A percentile compares a stretch with the other conserved stretches of the same genome.
phyloP scores from a whole-genome alignment of 2,888 invertebrate genomes.

The Ectemnius cavifrons region DNA sequence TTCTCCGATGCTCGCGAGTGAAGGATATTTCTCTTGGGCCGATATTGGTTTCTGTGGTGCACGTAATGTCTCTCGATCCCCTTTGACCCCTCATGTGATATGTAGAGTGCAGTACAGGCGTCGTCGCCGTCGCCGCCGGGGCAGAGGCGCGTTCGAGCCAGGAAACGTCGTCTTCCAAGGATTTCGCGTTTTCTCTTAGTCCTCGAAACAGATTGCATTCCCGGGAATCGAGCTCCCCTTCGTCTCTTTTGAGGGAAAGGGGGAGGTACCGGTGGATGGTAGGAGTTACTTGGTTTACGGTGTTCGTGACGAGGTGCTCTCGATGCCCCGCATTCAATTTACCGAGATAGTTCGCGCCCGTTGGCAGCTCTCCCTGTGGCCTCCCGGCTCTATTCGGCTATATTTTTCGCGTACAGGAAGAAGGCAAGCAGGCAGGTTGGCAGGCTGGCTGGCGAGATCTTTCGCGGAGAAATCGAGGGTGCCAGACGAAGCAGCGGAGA shows the following conservation, averaged over 20 bases:
- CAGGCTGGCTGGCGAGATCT: not conserved
- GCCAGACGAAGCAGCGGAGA: not conserved
- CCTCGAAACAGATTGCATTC: slow-evolving; percentile 61
- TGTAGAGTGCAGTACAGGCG: slow-evolving; percentile 1
- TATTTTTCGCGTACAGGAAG: slow-evolving; percentile 40
- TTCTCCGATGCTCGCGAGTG: not conserved
- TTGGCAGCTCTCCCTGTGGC: slow-evolving; percentile 50
- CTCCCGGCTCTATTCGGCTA: slow-evolving; percentile 33
- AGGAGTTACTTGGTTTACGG: not conserved
- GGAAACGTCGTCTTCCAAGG: slow-evolving; percentile 50
- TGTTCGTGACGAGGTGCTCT: not conserved
- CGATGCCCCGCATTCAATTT: slow-evolving; percentile 49
- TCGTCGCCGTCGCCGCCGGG: not conserved
- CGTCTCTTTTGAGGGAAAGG: slow-evolving; percentile 1
- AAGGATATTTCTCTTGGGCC: slow-evolving; percentile 55
- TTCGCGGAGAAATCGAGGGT: not conserved
- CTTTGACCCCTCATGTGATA: slow-evolving; percentile 20
- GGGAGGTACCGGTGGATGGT: not conserved
- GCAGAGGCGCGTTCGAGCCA: slow-evolving; percentile 25
- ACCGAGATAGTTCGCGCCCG: slow-evolving; percentile 37
- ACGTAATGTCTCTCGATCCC: slow-evolving; percentile 59
- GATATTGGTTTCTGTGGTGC: slow-evolving; percentile 63
- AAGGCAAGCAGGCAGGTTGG: not conserved
- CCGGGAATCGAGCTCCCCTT: not conserved
- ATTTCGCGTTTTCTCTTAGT: slow-evolving; percentile 53